Conservation (phyloP, 1,140 invertebrate genomes). For the Bilobella aurantiaca region DNA sequence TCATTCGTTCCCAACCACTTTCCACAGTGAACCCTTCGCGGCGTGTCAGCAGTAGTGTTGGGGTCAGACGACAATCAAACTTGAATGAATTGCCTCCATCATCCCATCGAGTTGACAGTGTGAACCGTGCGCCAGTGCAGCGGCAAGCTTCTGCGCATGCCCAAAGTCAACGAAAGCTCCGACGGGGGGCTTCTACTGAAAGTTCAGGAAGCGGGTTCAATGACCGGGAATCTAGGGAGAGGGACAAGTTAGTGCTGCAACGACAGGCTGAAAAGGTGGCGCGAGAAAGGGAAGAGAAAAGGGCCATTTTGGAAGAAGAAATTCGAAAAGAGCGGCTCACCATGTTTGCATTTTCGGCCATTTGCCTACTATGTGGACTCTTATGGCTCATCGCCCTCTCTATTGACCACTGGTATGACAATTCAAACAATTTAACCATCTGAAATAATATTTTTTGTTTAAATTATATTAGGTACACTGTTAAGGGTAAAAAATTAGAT, state of each 20-base stretch:
- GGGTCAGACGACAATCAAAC: neutral
- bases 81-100: neutral
- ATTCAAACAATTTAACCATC: neutral
- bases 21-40: neutral
- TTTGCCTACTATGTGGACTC: neutral
- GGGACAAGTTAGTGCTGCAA: neutral
- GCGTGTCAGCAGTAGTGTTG: neutral
- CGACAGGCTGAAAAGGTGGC: neutral
- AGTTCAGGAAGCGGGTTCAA: neutral
- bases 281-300: neutral
- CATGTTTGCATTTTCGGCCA: neutral
- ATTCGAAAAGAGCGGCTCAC: neutral
- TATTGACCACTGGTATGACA: neutral
- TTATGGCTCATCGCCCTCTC: neutral
- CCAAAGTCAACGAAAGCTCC: neutral
- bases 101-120: neutral
- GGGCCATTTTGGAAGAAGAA: neutral
- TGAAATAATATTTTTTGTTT: neutral
- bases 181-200: neutral
- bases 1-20: neutral
- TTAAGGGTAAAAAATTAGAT: neutral
- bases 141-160: neutral
- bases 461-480: neutral
- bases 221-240: too few species aligned
- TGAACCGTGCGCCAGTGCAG: neutral